Evolutionary conservation across 2,888 invertebrate species (phyloP).

Genomic region (Neoaliturus tenellus): DNA sequence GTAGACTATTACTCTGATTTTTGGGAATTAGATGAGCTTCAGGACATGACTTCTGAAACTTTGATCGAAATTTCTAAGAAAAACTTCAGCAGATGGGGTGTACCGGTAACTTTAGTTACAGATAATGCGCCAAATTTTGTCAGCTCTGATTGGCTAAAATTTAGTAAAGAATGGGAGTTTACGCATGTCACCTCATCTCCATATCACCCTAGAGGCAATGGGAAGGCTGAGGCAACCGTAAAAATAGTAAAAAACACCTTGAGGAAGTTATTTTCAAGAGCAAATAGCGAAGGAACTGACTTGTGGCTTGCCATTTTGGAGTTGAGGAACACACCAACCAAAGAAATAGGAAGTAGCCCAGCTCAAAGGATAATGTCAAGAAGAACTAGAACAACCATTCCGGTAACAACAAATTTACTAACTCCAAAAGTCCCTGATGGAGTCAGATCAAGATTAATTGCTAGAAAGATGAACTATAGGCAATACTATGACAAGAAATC

Average conservation of each 20-base stretch:
- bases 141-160: slow-evolving; percentile 24
- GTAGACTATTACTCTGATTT: background rate
- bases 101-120: slow-evolving; percentile 17
- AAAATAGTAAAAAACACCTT: background rate
- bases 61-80: slow-evolving; percentile 13
- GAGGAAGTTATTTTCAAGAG: no score
- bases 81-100: slow-evolving; percentile 55
- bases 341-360: no score
- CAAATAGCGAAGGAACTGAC: no score
- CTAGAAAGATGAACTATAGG: no score
- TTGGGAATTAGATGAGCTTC: background rate
- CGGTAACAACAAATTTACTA: no score
- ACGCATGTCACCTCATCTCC: slow-evolving; percentile 52
- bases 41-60: background rate
- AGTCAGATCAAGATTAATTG: no score
- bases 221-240: background rate
- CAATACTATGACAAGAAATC: no score
- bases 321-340: no score
- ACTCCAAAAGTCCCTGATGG: no score
- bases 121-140: slow-evolving; percentile 54
- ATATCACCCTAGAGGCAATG: slow-evolving; percentile 54
- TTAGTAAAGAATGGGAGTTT: slow-evolving; percentile 54
- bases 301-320: no score
- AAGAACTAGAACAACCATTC: no score
- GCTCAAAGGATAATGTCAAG: no score